Evolutionary conservation across 2,888 invertebrate genomes (phyloP), one percentile per base, ranked within the genome.

Genomic region (Chrysolina americana): DNA sequence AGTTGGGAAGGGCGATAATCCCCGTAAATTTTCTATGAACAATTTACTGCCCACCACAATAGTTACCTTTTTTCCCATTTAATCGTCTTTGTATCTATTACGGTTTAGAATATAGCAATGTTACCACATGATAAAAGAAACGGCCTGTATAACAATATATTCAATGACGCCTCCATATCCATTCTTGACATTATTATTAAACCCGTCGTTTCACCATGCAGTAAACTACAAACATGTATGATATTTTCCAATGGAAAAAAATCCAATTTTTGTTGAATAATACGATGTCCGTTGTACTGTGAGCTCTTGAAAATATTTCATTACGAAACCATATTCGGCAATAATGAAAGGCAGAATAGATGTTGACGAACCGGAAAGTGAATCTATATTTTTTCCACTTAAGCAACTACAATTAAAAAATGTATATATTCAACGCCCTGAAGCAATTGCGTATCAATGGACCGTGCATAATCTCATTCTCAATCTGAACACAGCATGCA

Each of bases 391-490:
- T 80, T 79, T 81, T 82, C 83, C 82, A 83, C 81, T 77, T 80
- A 81, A 82, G 81, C 82, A 83, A 80, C 80, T 81, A 83, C 83
- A 84, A 84, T 84, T 84, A 84, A 82, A 83, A 83, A 82, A 84
- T 81, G 80, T 80, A 84, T 83, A 80, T 80, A 80, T 80, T 80
- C 80, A 78, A 78, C 81, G 80, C 81, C 86, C 84, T 79, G 78
- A 75, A 85, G 85, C 85, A 83, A 85, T 86, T 86, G 83, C 81
- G 79, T 81, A 81, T 83, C 86, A 84, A 86, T 86, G 84, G 85
- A 86, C 86, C 86, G 84, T 84, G 78, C 75, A 82, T 86, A 86
- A 86, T 86, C 85, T 85, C 83, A 82, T 86, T 85, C 85, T 85
- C 85, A 83, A 84, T 84, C 83, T 84, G 81, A 84, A 85, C 83